Conservation (phyloP, 1,140 invertebrate genomes). For the Patella vulgata region DNA sequence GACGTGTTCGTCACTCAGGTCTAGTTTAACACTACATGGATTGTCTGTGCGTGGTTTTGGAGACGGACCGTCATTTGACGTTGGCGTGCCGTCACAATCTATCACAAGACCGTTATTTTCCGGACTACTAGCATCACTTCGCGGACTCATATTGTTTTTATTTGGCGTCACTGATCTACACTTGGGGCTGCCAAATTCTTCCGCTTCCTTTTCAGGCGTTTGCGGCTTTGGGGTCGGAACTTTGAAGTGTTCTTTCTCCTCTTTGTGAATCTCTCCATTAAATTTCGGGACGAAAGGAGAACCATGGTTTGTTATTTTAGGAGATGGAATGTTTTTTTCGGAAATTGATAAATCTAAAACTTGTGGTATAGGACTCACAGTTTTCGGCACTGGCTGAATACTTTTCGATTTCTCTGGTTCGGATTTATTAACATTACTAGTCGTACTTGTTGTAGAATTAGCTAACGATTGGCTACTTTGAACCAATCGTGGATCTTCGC, state of each 20-base stretch:
- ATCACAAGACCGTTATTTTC: slow-evolving; percentile 62
- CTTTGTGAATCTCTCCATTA: slow-evolving; percentile 22
- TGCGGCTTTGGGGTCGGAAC: not conserved
- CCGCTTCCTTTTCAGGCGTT: slow-evolving; percentile 1
- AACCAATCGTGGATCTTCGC: too few relatives aligned
- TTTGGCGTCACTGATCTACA: slow-evolving; percentile 20
- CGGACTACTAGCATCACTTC: slow-evolving; percentile 59
- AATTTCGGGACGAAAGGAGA: slow-evolving; percentile 10
- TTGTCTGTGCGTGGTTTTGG: not conserved
- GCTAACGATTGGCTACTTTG: too few relatives aligned
- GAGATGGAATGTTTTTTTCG: not conserved
- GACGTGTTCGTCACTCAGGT: not conserved
- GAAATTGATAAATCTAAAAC: too few relatives aligned
- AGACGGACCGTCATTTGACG: slow-evolving; percentile 19
- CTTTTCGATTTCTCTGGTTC: too few relatives aligned
- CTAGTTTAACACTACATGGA: slow-evolving; percentile 1
- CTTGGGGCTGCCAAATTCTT: slow-evolving; percentile 35
- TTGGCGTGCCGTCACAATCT: slow-evolving; percentile 52
- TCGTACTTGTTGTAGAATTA: too few relatives aligned
- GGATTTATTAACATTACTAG: too few relatives aligned
- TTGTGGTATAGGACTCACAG: too few relatives aligned
- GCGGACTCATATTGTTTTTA: slow-evolving; percentile 24
- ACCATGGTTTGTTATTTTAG: not conserved
- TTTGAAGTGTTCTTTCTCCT: slow-evolving; percentile 7
- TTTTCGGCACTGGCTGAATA: too few relatives aligned